Conservation (phyloP, 1,140 invertebrate genomes). For the Sycobia sp. region DNA sequence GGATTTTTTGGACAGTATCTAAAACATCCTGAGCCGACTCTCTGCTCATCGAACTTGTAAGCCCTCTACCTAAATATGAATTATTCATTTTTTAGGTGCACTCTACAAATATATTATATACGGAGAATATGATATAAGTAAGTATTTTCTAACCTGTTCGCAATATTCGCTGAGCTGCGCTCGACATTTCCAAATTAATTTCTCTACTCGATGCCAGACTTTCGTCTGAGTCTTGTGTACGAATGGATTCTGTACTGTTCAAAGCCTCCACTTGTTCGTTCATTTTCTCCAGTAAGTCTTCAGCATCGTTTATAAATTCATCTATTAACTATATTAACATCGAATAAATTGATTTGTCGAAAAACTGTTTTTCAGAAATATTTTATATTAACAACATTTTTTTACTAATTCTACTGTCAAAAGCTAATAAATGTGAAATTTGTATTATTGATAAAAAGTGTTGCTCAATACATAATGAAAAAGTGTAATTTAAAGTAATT, state of each 20-base stretch:
- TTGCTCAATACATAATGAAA: no score
- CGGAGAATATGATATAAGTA: no score
- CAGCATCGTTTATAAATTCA: conserved; percentile 61
- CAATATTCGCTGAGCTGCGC: conserved; percentile 42
- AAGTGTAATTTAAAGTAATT: no score
- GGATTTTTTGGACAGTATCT: conserved; percentile 66
- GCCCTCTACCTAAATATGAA: conserved; percentile 39
- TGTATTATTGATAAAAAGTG: no score
- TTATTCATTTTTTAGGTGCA: no score
- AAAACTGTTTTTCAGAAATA: no score
- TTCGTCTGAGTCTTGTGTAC: conserved; percentile 45
- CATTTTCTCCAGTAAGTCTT: conserved; percentile 62
- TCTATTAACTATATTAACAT: no score
- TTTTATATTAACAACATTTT: no score
- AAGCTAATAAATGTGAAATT: no score
- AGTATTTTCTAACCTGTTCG: conserved; percentile 47
- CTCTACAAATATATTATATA: no score
- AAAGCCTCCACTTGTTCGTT: conserved; percentile 64
- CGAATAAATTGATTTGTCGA: no score
- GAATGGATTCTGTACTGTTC: conserved; percentile 39
- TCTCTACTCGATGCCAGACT: conserved; percentile 47
- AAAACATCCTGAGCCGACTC: conserved; percentile 66
- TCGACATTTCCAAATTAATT: conserved; percentile 44
- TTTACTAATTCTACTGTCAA: no score
- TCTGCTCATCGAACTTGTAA: conserved; percentile 46